Evolutionary conservation across 2,888 invertebrate genomes (phyloP).

Genomic region (Hydropsyche betteni): DNA sequence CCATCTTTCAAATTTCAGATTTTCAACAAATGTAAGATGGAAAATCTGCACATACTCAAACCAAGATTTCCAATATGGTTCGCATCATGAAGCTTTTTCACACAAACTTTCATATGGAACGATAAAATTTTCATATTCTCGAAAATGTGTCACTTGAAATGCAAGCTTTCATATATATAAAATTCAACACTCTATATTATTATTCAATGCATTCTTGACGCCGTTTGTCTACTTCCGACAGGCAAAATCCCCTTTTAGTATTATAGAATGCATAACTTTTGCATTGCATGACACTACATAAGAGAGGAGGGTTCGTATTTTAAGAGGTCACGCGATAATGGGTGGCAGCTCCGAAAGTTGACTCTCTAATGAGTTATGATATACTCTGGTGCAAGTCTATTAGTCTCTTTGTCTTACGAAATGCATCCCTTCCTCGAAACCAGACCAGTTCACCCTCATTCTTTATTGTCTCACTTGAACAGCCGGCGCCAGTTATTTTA

Average conservation of each 20-base stretch:
- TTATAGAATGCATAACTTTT: no score
- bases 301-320: no score
- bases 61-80: background rate
- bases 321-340: slow-evolving; percentile 16
- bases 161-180: background rate
- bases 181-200: background rate
- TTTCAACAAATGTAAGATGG: background rate
- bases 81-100: background rate
- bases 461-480: slow-evolving; percentile 21
- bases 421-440: slow-evolving; percentile 9
- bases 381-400: slow-evolving; percentile 17
- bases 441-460: background rate
- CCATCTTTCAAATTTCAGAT: background rate
- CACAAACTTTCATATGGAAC: background rate
- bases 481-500: slow-evolving; percentile 10
- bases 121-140: slow-evolving; percentile 21
- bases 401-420: slow-evolving; percentile 16
- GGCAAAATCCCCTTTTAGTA: no score
- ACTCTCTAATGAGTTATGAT: slow-evolving; percentile 1
- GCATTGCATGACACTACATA: no score
- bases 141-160: background rate
- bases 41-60: background rate
- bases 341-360: background rate
- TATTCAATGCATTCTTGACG: background rate
- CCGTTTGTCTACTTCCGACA: no score